Base-by-base conservation (phyloP, 2,113 vertebrate genomes). In the Grallaria varia region DNA sequence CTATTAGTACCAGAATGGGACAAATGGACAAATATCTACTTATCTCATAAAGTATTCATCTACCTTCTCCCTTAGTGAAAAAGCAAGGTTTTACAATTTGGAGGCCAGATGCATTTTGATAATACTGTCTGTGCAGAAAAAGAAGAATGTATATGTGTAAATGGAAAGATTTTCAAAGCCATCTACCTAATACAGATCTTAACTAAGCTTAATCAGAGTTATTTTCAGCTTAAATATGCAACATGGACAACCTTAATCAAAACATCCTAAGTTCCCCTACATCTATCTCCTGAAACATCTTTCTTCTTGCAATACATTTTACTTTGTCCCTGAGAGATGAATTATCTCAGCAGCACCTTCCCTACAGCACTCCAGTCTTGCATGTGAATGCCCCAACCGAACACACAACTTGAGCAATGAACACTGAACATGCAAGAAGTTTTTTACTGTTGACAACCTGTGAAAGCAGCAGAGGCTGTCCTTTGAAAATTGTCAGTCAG, bases 161-260 rank as follows among this genome's bases (percentile, higher is more conserved):
- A 94, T 9, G 17, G 25, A 81, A 91, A 91, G 82, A 87, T 47
- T 94, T 93, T 82, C 74, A 93, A 85, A 96, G 62, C 31, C 58
- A 89, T 62, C 76, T 81, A 81, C 56, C 53, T 82, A 95, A 87
- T 91, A 89, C 10, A 81, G 78, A 73, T 47, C 27, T 75, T 66
- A 85, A 76, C 69, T 95, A 93, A 85, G 87, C 18, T 72, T 95
- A 87, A 87, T 14, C 6, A 94, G 60, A 79, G 49, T 14, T 89
- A 71, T 69, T 58, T 91, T 79, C 74, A 80, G 37, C 37, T 89
- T 76, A 87, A 72, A 49, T 74, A 59, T 62, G 45, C 42, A 83
- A 84, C 40, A 67, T 12, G 91, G 84, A 93, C 24, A 23, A n/a
- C n/a, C n/a, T 76, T 40, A 83, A 40, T 76, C 53, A 72, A 95